Conservation (phyloP, 2,888 invertebrate species). For the Noctua pronuba region DNA sequence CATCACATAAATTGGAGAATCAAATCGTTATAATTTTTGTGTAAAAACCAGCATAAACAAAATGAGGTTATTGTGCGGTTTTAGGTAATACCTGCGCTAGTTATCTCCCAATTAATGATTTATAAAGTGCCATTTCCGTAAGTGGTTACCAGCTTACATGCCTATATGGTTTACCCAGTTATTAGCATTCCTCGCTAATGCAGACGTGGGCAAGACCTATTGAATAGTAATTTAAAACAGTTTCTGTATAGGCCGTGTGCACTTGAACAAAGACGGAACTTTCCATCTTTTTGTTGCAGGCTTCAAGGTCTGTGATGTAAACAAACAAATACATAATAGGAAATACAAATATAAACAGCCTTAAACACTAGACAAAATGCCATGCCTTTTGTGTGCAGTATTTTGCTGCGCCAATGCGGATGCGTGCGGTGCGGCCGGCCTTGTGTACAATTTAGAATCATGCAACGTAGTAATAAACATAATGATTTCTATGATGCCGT, state of each 20-base stretch:
- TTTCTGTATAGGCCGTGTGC: conserved; percentile 10
- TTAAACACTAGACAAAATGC: conserved; percentile 34
- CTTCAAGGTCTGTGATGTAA: conserved; percentile 34
- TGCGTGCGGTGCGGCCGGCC: conserved; percentile 51
- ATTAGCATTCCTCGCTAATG: conserved; percentile 48
- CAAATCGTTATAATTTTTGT: conserved; percentile 4
- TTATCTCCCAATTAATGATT: conserved; percentile 27
- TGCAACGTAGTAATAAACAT: conserved; percentile 49
- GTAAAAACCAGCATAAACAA: conserved; percentile 14
- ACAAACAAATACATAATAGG: conserved; percentile 30
- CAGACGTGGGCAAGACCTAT: conserved; percentile 32
- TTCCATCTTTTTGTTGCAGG: conserved; percentile 30
- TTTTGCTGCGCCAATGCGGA: conserved; percentile 59
- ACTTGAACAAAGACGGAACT: conserved; percentile 24
- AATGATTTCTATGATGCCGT: conserved; percentile 17
- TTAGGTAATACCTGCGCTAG: conserved; percentile 20
- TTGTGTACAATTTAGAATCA: conserved; percentile 56
- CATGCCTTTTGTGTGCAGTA: conserved; percentile 39
- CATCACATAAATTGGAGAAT: conserved; percentile 7
- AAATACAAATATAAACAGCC: conserved; percentile 43
- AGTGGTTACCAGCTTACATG: conserved; percentile 22
- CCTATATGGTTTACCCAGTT: conserved; percentile 25
- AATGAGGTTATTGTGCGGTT: conserved; percentile 37
- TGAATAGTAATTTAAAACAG: conserved; percentile 19
- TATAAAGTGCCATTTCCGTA: conserved; percentile 37